phyloP scores from a whole-genome alignment of 2,797 vertebrate species.

The Eospalax fontanierii region DNA sequence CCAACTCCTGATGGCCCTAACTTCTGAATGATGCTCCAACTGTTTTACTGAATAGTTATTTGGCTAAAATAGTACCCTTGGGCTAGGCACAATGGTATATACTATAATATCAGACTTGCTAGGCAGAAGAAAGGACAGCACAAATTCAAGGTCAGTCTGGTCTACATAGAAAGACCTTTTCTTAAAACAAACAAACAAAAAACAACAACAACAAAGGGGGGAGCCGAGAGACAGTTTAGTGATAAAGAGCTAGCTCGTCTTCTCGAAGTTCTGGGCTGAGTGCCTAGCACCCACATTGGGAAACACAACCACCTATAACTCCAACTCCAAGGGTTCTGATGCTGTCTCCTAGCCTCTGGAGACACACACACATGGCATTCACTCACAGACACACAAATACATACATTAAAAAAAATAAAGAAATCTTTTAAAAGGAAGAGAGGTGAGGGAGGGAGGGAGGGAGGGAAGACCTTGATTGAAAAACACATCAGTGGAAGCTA shows the following conservation, averaged over 20 bases:
- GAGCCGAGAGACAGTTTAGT: not conserved
- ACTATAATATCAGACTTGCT: not conserved
- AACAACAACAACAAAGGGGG: not conserved
- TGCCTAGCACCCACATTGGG: not conserved
- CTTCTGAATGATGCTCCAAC: slow-evolving; percentile 45
- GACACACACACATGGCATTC: not conserved
- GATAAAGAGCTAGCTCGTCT: not conserved
- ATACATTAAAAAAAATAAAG: not conserved
- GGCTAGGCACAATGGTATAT: not conserved
- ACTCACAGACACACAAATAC: not conserved
- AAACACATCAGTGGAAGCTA: not conserved
- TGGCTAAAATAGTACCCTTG: slow-evolving; percentile 56
- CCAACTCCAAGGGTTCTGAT: not conserved
- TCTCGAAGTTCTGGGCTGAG: not conserved
- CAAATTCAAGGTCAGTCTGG: not conserved
- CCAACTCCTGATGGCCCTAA: too few species aligned
- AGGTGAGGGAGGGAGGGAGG: too few species aligned
- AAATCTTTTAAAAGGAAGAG: not conserved
- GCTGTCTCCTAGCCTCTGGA: not conserved
- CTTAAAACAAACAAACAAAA: not conserved
- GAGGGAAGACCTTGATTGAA: slow-evolving; percentile 22
- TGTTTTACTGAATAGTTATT: slow-evolving; percentile 6
- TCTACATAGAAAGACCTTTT: not conserved
- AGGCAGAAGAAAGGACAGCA: not conserved
- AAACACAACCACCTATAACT: not conserved